These are phyloP conservation scores for Hedychridium roseum DNA, from an alignment of 2,888 invertebrate species.

Conservation along the genomic window DNA sequence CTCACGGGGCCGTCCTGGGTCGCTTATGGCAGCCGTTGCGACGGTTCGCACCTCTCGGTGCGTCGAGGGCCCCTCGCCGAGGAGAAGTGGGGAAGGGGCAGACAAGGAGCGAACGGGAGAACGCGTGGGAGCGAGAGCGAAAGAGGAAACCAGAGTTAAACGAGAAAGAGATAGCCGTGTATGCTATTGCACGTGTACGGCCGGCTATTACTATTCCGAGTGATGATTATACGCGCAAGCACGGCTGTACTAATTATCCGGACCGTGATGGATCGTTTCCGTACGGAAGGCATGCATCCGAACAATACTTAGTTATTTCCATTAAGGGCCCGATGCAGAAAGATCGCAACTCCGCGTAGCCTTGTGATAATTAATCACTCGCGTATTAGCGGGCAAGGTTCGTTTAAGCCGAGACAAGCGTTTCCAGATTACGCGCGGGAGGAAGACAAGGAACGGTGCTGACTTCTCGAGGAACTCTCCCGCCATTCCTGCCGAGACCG, in stretches of 20 bases:
- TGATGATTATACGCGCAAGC: conserved; percentile 54
- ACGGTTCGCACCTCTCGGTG: conserved; percentile 42
- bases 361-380: conserved; percentile 45
- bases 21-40: conserved; percentile 37
- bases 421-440: conserved; percentile 23
- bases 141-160: conserved; percentile 1
- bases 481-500: conserved; percentile 20
- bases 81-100: neutral
- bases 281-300: conserved; percentile 46
- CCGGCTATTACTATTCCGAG: conserved; percentile 49
- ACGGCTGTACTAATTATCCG: conserved; percentile 54
- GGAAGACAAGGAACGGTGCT: too few relatives aligned
- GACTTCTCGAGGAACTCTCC: conserved; percentile 21
- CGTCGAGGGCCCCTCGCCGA: conserved; percentile 11
- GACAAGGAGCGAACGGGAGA: conserved; percentile 4
- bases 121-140: neutral
- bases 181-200: too few relatives aligned
- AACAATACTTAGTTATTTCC: conserved; percentile 57
- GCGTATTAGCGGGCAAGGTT: conserved; percentile 39
- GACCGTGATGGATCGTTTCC: conserved; percentile 56
- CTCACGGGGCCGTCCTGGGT: conserved; percentile 23
- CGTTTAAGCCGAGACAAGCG: conserved; percentile 31
- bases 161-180: too few relatives aligned
- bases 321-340: conserved; percentile 41
- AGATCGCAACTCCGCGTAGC: conserved; percentile 23